These are phyloP conservation scores for Sciurus vulgaris DNA, from an alignment of 2,797 vertebrate species.

Conservation along the genomic window DNA sequence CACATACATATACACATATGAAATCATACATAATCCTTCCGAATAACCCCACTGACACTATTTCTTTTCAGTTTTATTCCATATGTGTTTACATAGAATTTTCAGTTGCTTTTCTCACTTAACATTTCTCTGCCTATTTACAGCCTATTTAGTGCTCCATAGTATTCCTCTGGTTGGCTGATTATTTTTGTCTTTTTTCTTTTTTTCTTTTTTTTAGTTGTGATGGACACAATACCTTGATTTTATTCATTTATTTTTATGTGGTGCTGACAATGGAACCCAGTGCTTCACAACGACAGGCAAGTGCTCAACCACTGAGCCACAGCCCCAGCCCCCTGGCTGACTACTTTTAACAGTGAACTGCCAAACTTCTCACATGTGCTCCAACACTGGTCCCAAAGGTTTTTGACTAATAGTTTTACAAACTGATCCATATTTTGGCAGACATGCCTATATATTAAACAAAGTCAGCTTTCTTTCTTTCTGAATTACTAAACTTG, in stretches of 20 bases:
- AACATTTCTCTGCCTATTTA: constrained; percentile 33
- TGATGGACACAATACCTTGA: too few relatives aligned
- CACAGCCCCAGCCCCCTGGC: background rate
- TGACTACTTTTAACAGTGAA: constrained; percentile 35
- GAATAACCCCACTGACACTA: background rate
- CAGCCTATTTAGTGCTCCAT: background rate
- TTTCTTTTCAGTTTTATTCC: background rate
- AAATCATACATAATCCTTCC: background rate
- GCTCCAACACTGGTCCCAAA: background rate
- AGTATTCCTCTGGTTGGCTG: background rate
- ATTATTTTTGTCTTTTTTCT: background rate
- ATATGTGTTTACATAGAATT: background rate
- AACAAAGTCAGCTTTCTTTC: background rate
- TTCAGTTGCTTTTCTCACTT: constrained; percentile 17
- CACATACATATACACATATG: background rate
- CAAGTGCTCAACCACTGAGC: too few relatives aligned
- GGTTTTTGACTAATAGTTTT: constrained; percentile 56
- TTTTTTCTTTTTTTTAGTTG: too few relatives aligned
- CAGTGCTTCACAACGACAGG: too few relatives aligned
- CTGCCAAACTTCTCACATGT: background rate
- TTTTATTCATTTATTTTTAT: too few relatives aligned
- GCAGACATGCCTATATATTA: background rate
- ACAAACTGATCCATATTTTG: constrained; percentile 46
- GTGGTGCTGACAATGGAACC: too few relatives aligned
- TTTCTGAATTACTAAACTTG: background rate